Base-by-base conservation (phyloP, 2,888 invertebrate genomes). In the Drosophila planitibia region DNA sequence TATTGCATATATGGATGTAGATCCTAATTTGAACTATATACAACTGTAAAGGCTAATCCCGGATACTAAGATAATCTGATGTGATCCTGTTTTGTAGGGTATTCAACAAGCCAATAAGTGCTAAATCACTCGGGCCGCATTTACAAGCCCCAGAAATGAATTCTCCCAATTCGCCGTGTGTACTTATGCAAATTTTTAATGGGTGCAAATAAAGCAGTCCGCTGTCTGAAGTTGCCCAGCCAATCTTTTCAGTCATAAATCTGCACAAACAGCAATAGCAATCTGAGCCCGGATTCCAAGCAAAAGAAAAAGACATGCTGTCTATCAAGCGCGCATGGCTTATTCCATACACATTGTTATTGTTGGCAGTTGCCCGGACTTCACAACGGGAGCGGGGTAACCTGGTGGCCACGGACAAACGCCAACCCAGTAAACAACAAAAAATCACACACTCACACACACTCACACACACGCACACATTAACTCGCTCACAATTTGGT, bases 181-280 rank as follows among this genome's bases (percentile, higher is more conserved):
- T 66, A 70, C 73, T 81, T 79, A 81, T 81, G 79, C 82, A 79
- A 77, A 81, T 77, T 81, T 70, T 70, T 70, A 81, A 79, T 79
- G 82, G 78, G 55, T 70, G 78, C 78, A 77, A 77, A 73, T 73
- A 69, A 77, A 73, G 73, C 69, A 71, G 78, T 63, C 30, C 70
- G 25, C 62, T 44, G 54, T 41, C 76, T 66, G 49, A 68, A 66
- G 67, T 62, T 71, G 60, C 39, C 58, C 55, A 49, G 59, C 68
- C 81, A 81, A 77, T 65, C 70, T 70, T 44, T 51, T 25, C 51
- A 59, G 70, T 67, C 82, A 79, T 79, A 79, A 79, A 81, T 79
- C 79, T 77, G 78, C 54, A 65, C 68, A 69, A 73, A 58, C 67
- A 76, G 53, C 59, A 47, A 39, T 25, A 62, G 39, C 62, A 59